Base-by-base conservation (phyloP, 2,797 vertebrate species). In the Acrossocheilus wenchowensis region DNA sequence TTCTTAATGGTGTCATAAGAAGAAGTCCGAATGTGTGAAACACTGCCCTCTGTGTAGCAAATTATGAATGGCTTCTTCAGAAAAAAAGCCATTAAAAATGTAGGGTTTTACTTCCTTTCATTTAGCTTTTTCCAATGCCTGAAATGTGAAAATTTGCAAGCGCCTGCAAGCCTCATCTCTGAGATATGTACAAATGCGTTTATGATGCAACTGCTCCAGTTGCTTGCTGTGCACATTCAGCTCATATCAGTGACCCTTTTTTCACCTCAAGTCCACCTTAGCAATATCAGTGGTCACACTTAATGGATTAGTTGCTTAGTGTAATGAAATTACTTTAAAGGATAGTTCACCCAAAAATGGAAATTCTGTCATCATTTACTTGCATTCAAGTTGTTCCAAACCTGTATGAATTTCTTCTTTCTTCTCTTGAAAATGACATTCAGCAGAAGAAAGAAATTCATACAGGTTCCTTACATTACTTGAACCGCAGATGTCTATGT, bases 41-140 rank as follows among this genome's bases (percentile, higher is more conserved):
- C 64, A 34, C 36, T 69, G 83, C 83, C 64, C 48, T 78, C 83
- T 71, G 54, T 57, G 21, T 68, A 12, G 21, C 17, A 34, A 17
- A 21, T 7, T 68, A 6, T 45, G 2, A 71, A 73, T 21, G 2
- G 4, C 43, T 26, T 73, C 8, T 60, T 73, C 48, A 52, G 82
- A 77, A 64, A 36, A 36, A 39, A 19, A 66, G 14, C 4, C 15
- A 17, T 74, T 26, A 43, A 8, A 34, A 34, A 34, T 74, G 0
- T 43, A n/a, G 9, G 48, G 15, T 74, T 39, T 34, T 60, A 21
- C 21, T 19, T 26, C 9, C 11, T 45, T 23, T 74, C 2, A 17
- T 64, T 50, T n/a, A 75, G 21, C 21, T 52, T 45, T 52, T 23
- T 19, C 23, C 10, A 54, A 41, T 15, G 5, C n/a, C 34, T 84